These are phyloP conservation scores for Megalops cyprinoides DNA, from an alignment of 2,797 vertebrate species.

Conservation along the genomic window DNA sequence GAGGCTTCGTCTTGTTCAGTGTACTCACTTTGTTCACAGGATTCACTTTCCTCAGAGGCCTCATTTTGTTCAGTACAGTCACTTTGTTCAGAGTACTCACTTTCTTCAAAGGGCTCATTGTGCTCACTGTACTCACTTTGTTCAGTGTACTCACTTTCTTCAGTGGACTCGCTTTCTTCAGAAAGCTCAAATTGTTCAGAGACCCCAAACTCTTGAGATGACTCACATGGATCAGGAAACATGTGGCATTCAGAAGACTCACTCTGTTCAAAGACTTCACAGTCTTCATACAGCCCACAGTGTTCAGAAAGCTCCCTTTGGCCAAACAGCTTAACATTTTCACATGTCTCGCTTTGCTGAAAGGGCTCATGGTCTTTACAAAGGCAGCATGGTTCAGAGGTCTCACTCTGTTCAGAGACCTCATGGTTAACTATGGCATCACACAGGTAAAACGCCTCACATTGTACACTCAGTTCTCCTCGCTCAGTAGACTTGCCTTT, in stretches of 20 bases:
- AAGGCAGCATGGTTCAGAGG: too few species aligned
- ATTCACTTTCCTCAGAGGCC: slow-evolving; percentile 38
- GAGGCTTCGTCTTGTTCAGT: neutral
- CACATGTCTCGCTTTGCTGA: slow-evolving; percentile 30
- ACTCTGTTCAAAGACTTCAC: slow-evolving; percentile 16
- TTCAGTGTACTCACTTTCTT: slow-evolving; percentile 34
- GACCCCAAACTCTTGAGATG: slow-evolving; percentile 17
- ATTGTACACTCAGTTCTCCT: slow-evolving; percentile 37
- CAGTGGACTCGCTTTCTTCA: slow-evolving; percentile 27
- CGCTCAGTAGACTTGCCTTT: too few species aligned
- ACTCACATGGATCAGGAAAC: slow-evolving; percentile 1
- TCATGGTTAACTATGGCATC: too few species aligned
- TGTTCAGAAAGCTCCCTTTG: neutral
- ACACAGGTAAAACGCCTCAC: too few species aligned
- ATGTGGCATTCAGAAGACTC: slow-evolving; percentile 25
- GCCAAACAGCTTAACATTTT: neutral
- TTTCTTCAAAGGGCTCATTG: slow-evolving; percentile 58
- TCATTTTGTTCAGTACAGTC: slow-evolving; percentile 45
- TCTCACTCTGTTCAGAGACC: slow-evolving; percentile 49
- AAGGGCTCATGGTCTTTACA: slow-evolving; percentile 21
- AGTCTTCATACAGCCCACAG: slow-evolving; percentile 21
- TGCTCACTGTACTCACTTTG: slow-evolving; percentile 43
- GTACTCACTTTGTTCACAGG: slow-evolving; percentile 30
- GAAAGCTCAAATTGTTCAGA: slow-evolving; percentile 20
- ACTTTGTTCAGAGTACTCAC: slow-evolving; percentile 54